phyloP scores from a whole-genome alignment of 2,797 vertebrate genomes.

The Sebastes itinus region DNA sequence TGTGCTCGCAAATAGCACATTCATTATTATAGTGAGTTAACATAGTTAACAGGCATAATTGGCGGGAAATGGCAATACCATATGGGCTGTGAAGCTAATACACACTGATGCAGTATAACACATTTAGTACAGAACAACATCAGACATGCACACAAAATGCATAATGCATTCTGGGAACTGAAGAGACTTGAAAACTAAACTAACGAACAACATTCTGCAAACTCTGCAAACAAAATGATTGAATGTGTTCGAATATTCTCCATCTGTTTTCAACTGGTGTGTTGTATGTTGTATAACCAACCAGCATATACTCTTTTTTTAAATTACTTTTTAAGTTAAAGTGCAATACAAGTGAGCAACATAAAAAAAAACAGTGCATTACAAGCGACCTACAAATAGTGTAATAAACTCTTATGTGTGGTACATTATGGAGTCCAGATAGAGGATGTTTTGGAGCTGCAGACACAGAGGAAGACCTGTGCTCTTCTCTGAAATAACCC shows the following conservation, averaged over 20 bases:
- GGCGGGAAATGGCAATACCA: background rate
- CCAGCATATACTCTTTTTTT: background rate
- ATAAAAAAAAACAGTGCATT: too few relatives aligned
- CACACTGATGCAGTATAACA: background rate
- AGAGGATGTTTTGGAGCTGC: background rate
- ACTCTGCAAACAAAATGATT: background rate
- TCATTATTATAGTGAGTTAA: background rate
- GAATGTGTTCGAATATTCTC: background rate
- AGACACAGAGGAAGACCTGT: background rate
- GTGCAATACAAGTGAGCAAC: too few relatives aligned
- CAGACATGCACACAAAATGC: background rate
- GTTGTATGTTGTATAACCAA: background rate
- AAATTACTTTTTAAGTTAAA: too few relatives aligned
- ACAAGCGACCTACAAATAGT: too few relatives aligned
- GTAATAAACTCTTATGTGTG: background rate
- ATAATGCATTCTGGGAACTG: background rate
- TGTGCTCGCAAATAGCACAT: background rate
- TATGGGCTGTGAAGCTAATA: background rate
- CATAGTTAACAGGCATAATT: background rate
- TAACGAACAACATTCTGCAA: background rate
- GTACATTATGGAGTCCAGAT: background rate
- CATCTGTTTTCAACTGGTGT: background rate
- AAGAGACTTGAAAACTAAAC: background rate
- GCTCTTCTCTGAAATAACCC: background rate
- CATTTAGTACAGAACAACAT: background rate